Evolutionary conservation across 53 echinoderm and acorn worm species (phyloP).

Genomic region (Arbacia lixula): DNA sequence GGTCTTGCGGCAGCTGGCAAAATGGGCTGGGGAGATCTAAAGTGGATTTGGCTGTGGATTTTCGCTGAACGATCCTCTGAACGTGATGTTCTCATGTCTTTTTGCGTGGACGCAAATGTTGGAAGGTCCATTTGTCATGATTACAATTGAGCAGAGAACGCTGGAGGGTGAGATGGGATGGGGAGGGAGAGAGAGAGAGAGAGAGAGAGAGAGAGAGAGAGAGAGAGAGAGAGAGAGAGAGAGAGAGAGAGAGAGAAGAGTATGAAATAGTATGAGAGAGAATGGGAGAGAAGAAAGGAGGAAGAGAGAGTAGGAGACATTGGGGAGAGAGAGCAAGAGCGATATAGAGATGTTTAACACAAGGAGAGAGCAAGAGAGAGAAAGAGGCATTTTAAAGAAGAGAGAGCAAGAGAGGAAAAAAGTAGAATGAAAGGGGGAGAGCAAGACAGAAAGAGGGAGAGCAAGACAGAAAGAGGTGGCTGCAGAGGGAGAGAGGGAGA

Average conservation of each 20-base stretch:
- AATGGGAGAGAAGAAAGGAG: not conserved
- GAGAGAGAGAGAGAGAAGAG: not conserved
- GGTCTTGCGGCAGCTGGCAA: constrained; percentile 9
- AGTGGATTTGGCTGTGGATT: constrained; percentile 21
- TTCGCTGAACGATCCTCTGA: constrained; percentile 19
- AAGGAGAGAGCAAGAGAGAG: too few relatives aligned
- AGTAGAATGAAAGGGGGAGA: not conserved
- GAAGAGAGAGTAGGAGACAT: not conserved
- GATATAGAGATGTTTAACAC: not conserved
- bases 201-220: not conserved
- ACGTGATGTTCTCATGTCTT: not conserved
- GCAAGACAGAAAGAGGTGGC: not conserved
- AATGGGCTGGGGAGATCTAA: constrained; percentile 31
- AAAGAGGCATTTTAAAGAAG: not conserved
- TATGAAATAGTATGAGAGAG: not conserved
- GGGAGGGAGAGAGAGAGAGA: too few relatives aligned
- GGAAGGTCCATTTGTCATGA: constrained; percentile 27
- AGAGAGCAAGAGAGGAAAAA: not conserved
- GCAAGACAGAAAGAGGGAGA: not conserved
- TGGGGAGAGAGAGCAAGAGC: not conserved
- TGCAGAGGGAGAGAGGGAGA: not conserved
- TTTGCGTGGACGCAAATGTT: constrained; percentile 16
- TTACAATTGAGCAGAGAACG: constrained; percentile 6
- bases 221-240: not conserved
- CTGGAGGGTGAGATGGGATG: not conserved